phyloP scores from a whole-genome alignment of 2,113 vertebrate species.

The Clarias batrachus region DNA sequence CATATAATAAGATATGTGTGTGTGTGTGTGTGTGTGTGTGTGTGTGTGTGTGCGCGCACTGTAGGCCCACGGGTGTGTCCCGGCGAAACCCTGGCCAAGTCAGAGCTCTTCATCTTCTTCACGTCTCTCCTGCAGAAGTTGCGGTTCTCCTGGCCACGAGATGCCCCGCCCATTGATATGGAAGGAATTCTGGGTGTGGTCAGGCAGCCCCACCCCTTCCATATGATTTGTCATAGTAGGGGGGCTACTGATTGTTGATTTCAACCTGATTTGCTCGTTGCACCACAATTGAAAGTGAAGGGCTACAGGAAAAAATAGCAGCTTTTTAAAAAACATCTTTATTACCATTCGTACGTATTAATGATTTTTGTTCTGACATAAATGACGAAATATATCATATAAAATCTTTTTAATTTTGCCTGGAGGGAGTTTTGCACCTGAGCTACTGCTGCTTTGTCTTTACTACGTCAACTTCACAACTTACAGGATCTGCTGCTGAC shows the following conservation, averaged over 20 bases:
- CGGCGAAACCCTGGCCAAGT: slow-evolving; percentile 68
- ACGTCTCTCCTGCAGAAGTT: slow-evolving; percentile 72
- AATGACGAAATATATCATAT: background rate
- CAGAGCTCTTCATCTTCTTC: slow-evolving; percentile 77
- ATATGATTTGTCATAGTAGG: slow-evolving; percentile 37
- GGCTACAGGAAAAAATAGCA: too few relatives aligned
- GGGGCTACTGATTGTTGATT: background rate
- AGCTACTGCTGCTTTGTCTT: background rate
- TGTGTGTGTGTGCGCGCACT: background rate
- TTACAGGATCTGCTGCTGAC: too few relatives aligned
- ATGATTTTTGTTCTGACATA: background rate
- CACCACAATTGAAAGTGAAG: background rate
- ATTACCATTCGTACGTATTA: too few relatives aligned
- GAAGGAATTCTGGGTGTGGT: slow-evolving; percentile 40
- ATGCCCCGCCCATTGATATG: slow-evolving; percentile 24
- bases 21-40: too few relatives aligned
- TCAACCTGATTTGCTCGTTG: too few relatives aligned
- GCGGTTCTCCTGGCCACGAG: slow-evolving; percentile 59
- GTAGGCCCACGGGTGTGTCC: slow-evolving; percentile 72
- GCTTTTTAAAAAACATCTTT: too few relatives aligned
- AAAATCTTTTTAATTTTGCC: background rate
- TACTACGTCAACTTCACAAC: background rate
- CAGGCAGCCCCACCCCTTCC: slow-evolving; percentile 34
- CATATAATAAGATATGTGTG: too few relatives aligned
- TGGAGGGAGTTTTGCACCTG: background rate